These are phyloP conservation scores for Scleropages formosus DNA, from an alignment of 2,797 vertebrate genomes.

Conservation along the genomic window DNA sequence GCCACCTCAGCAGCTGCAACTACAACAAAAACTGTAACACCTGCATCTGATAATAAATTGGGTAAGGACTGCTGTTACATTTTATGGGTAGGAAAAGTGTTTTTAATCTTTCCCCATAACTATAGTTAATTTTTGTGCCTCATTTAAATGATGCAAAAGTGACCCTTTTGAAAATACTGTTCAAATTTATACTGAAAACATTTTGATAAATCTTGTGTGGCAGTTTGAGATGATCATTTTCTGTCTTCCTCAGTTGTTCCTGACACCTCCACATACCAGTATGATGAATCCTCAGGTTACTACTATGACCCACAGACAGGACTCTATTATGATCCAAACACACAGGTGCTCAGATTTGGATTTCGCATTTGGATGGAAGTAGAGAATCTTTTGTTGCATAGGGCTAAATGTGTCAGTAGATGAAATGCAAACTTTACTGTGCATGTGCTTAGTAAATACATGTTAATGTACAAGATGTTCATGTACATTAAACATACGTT, in stretches of 20 bases:
- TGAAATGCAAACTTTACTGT: too few species aligned
- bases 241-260: slow-evolving; percentile 71
- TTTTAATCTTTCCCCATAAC: not conserved
- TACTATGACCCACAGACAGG: slow-evolving; percentile 94
- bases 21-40: slow-evolving; percentile 33
- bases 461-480: too few species aligned
- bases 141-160: not conserved
- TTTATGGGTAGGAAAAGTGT: not conserved
- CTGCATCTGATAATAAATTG: slow-evolving; percentile 32
- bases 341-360: slow-evolving; percentile 76
- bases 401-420: too few species aligned
- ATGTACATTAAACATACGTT: too few species aligned
- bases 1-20: slow-evolving; percentile 21
- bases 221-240: not conserved
- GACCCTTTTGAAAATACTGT: too few species aligned
- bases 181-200: too few species aligned
- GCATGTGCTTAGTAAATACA: too few species aligned
- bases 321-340: slow-evolving; percentile 94
- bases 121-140: not conserved
- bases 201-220: too few species aligned
- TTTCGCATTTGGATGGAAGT: too few species aligned
- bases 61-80: slow-evolving; percentile 32
- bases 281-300: slow-evolving; percentile 95
- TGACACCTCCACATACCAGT: slow-evolving; percentile 95
- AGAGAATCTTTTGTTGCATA: too few species aligned